phyloP scores from a whole-genome alignment of 2,113 vertebrate species.

The Eurypyga helias region DNA sequence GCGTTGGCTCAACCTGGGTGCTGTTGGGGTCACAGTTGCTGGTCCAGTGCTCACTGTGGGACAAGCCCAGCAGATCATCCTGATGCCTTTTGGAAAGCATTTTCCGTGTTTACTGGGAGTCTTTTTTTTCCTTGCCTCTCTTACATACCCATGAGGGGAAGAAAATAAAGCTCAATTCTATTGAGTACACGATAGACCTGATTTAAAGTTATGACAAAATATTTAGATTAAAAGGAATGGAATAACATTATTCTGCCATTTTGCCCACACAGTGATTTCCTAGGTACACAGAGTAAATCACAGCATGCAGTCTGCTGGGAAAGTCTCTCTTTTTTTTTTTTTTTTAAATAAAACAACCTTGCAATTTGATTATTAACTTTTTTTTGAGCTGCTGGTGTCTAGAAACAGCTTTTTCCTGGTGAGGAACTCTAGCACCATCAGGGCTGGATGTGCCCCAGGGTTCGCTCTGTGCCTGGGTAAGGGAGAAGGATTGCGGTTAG shows the following conservation, averaged over 20 bases:
- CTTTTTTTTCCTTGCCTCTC: neutral
- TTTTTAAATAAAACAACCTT: neutral
- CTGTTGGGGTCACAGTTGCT: neutral
- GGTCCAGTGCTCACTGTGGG: neutral
- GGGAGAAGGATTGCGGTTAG: neutral
- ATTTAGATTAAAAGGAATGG: constrained; percentile 18
- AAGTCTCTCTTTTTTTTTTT: too few relatives aligned
- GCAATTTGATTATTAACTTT: neutral
- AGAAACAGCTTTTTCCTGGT: neutral
- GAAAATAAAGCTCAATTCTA: neutral
- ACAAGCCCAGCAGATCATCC: neutral
- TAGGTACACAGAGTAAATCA: constrained; percentile 14
- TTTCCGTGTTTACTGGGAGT: neutral
- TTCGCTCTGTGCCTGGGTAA: neutral
- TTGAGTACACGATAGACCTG: neutral
- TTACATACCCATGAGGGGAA: neutral
- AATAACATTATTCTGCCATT: neutral
- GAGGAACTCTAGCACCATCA: neutral
- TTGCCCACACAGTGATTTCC: constrained; percentile 29
- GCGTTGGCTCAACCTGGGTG: neutral
- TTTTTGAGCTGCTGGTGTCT: neutral
- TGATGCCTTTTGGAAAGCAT: neutral
- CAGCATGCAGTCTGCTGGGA: neutral
- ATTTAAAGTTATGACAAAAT: constrained; percentile 53
- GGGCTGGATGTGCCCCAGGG: rapidly evolving